Conservation (phyloP, 2,888 invertebrate genomes). For the Boloria euphrosyne region DNA sequence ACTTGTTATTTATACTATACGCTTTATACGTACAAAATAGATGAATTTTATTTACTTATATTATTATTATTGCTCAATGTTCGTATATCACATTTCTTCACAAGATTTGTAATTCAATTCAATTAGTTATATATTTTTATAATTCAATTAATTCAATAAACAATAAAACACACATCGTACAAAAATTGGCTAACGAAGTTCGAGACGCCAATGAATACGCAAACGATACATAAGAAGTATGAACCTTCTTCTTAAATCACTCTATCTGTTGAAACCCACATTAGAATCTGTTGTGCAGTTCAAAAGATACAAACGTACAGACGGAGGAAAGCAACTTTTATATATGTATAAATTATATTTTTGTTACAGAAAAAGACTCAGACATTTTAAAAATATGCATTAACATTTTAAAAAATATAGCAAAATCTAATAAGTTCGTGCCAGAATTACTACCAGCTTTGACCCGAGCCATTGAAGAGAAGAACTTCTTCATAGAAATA, state of each 20-base stretch:
- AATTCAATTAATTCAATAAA: too few species aligned
- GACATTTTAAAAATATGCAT: slow-evolving; percentile 39
- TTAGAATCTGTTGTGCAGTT: too few species aligned
- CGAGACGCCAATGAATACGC: too few species aligned
- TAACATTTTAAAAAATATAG: slow-evolving; percentile 43
- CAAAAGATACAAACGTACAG: too few species aligned
- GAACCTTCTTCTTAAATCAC: too few species aligned
- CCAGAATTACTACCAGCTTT: slow-evolving; percentile 39
- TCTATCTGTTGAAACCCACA: too few species aligned
- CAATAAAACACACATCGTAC: too few species aligned
- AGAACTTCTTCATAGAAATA: slow-evolving; percentile 35
- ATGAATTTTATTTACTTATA: slow-evolving; percentile 27
- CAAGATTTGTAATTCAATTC: slow-evolving; percentile 1
- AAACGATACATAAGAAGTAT: too few species aligned
- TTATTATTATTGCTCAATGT: slow-evolving; percentile 21
- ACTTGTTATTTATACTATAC: slow-evolving; percentile 51
- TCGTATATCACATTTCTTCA: slow-evolving; percentile 4
- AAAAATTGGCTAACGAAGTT: too few species aligned
- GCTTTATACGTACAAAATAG: slow-evolving; percentile 64
- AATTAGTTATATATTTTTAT: too few species aligned
- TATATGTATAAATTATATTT: too few species aligned
- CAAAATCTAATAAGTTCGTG: slow-evolving; percentile 48
- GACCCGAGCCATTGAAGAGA: slow-evolving; percentile 20
- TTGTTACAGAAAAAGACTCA: slow-evolving; percentile 37
- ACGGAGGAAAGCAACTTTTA: too few species aligned